Base-by-base conservation (phyloP, 2,797 vertebrate species). In the Lacerta agilis region DNA sequence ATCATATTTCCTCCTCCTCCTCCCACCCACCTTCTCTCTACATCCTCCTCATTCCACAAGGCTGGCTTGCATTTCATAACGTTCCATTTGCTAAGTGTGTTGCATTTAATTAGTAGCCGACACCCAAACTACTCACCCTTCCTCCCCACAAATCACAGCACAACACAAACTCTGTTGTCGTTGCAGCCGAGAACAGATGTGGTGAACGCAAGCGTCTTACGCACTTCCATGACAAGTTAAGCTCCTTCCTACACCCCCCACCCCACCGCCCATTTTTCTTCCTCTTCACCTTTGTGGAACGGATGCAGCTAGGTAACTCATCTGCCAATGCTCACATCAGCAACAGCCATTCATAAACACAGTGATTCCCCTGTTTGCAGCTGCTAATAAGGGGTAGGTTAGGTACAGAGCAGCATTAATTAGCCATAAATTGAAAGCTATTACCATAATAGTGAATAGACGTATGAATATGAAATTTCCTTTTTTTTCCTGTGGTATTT, bases 401-500 rank as follows among this genome's bases (percentile, higher is more conserved):
- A 92, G 78, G 82, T 88, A 13, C 0, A 86, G 90, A 95, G 91
- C 78, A 88, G 90, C 79, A 66, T 93, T 96, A 96, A 96, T 97
- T 93, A 94, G 91, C 87, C 94, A 95, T 92, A 93, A 95, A 95
- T 91, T 92, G 92, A 96, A 96, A 95, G 90, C 93, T 92, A 96
- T 96, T 97, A 95, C 86, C 93, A 89, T 94, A 89, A 94, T 95
- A 96, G 96, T 91, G 92, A 94, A 95, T 94, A 93, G 89, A 93
- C 81, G 81, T 91, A 13, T 8, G 87, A 94, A 94, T 87, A 90
- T 58, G 58, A 92, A 94, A 93, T 91, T 88, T 86, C 87, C 58
- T 95, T 88, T 89, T 94, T 93, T 38, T 92, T 92, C n/a, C 64
- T 13, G 85, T 25, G 49, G 43, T 91, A 94, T 95, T 95, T 96